Conservation (phyloP, 2,888 invertebrate genomes). For the Pheosia gnoma region DNA sequence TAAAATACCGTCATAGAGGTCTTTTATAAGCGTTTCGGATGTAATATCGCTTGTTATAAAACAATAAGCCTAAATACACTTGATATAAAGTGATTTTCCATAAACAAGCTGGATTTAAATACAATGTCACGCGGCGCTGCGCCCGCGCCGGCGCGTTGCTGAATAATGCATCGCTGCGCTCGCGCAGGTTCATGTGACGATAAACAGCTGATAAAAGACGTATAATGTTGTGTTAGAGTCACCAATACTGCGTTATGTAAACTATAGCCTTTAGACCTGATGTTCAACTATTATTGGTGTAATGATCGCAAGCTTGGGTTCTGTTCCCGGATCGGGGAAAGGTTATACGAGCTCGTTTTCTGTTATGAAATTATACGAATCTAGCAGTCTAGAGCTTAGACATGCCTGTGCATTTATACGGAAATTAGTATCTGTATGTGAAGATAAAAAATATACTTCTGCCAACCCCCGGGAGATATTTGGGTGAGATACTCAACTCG, state of each 20-base stretch:
- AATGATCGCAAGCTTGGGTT: background rate
- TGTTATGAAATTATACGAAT: too few species aligned
- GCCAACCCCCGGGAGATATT: too few species aligned
- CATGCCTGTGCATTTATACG: too few species aligned
- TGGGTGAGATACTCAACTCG: too few species aligned
- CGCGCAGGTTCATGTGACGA: conserved; percentile 22
- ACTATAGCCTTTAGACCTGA: background rate
- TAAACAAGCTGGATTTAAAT: conserved; percentile 39
- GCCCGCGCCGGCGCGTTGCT: conserved; percentile 25
- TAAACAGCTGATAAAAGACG: conserved; percentile 27
- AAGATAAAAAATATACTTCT: too few species aligned
- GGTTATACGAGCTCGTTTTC: too few species aligned
- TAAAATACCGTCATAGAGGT: too few species aligned
- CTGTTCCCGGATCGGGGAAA: too few species aligned
- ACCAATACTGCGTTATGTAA: background rate
- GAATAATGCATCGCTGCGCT: conserved; percentile 33
- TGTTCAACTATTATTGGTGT: background rate
- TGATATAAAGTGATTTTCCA: conserved; percentile 32
- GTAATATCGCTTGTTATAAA: conserved; percentile 7
- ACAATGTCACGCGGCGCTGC: conserved; percentile 32
- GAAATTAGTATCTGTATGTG: too few species aligned
- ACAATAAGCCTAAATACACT: conserved; percentile 3
- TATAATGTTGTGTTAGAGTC: conserved; percentile 13
- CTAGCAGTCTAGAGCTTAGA: too few species aligned
- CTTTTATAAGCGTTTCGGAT: background rate